Percentiles rank a stretch among this genome's conserved stretches.
Conservation (phyloP, 2,113 vertebrate species). For the Piaya cayana region DNA sequence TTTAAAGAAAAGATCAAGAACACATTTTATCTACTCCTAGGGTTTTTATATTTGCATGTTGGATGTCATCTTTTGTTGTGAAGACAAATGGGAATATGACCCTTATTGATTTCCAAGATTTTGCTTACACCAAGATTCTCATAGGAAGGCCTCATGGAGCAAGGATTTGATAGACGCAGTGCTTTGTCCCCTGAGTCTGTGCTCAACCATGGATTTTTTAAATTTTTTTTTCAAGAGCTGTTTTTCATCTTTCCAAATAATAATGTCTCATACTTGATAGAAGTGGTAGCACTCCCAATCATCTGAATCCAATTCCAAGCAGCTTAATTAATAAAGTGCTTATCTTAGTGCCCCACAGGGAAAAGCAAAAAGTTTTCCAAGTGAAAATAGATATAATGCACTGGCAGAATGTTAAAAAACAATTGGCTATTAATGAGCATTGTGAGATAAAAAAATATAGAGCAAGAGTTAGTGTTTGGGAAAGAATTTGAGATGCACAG, state of each 20-base stretch:
- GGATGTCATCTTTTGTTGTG: background rate
- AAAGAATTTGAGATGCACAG: background rate
- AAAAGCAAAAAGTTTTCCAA: background rate
- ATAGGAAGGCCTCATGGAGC: background rate
- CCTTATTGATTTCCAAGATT: background rate
- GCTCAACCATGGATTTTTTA: background rate
- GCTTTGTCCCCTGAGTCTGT: background rate
- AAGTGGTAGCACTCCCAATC: constrained; percentile 5
- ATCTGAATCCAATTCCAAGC: background rate
- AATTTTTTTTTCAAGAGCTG: background rate
- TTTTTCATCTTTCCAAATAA: constrained; percentile 24
- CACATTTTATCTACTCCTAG: background rate
- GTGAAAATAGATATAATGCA: constrained; percentile 37
- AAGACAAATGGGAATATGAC: background rate
- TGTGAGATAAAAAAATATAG: background rate
- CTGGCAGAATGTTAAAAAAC: constrained; percentile 23
- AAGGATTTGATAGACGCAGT: background rate
- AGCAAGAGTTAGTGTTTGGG: background rate
- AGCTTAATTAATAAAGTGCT: constrained; percentile 58
- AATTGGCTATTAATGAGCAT: background rate
- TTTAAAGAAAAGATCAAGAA: background rate
- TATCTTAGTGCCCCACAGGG: constrained; percentile 37
- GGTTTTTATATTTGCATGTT: background rate
- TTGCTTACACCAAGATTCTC: background rate
- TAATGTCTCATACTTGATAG: background rate